Percentiles rank a stretch among this genome's conserved stretches.
These are phyloP conservation scores for Buceros bicornis DNA, from an alignment of 2,797 vertebrate genomes.

Conservation along the genomic window DNA sequence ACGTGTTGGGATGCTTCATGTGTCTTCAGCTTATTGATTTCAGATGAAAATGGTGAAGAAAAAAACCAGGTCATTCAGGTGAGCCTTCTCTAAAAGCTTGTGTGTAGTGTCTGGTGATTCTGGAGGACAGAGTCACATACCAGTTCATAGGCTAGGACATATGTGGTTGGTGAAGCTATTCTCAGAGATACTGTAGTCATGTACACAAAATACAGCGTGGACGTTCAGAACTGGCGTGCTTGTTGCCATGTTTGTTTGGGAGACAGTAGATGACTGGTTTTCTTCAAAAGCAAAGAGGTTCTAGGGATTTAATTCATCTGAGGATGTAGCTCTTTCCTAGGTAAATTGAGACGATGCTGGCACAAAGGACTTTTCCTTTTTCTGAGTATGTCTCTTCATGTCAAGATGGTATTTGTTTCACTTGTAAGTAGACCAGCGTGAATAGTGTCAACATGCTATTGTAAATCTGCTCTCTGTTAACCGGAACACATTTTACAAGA, in stretches of 20 bases:
- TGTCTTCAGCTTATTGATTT: neutral
- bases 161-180: neutral
- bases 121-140: neutral
- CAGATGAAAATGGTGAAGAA: neutral
- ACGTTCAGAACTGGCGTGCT: neutral
- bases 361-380: conserved; percentile 8
- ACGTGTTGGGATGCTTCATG: neutral
- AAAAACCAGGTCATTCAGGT: neutral
- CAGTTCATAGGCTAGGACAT: neutral
- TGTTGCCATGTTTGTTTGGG: neutral
- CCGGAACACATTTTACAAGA: neutral
- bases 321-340: neutral
- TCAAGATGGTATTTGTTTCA: conserved; percentile 6
- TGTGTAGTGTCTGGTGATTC: neutral
- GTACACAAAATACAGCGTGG: neutral
- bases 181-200: neutral
- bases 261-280: neutral
- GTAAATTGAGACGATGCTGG: neutral
- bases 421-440: neutral
- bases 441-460: neutral
- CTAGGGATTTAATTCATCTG: neutral
- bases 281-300: neutral
- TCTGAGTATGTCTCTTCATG: neutral
- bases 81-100: neutral
- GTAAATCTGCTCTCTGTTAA: neutral